phyloP scores from a whole-genome alignment of 2,797 vertebrate species.

The Acrocephalus scirpaceus region DNA sequence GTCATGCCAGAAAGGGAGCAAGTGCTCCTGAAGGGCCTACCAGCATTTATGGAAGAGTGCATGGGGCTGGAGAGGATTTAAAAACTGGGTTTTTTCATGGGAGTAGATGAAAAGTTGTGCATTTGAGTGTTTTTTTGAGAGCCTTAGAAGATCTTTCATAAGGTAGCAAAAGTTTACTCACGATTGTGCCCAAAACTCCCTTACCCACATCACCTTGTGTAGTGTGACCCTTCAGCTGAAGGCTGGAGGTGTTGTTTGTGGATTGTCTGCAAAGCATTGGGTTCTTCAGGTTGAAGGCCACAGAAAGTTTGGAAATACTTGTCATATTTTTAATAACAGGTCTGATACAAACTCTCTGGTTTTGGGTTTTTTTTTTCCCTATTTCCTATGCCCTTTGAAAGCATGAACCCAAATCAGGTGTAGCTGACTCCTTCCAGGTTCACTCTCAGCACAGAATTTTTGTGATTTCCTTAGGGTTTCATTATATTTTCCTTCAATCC shows the following conservation, averaged over 20 bases:
- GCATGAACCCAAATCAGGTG: background rate
- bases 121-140: background rate
- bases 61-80: background rate
- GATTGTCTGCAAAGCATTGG: background rate
- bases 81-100: accelerated
- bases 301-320: background rate
- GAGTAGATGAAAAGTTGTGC: background rate
- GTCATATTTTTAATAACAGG: background rate
- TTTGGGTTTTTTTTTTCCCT: background rate
- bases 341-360: background rate
- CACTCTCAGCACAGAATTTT: background rate
- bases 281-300: background rate
- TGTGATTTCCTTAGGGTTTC: background rate
- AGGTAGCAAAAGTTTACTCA: background rate
- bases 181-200: background rate
- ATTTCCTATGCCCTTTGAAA: background rate
- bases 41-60: background rate
- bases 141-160: background rate
- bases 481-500: background rate
- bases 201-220: background rate
- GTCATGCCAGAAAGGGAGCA: background rate
- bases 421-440: background rate
- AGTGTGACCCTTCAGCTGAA: background rate
- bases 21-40: background rate
- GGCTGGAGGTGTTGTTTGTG: background rate